phyloP scores from a whole-genome alignment of 2,113 vertebrate genomes.

The Ailuropoda melanoleuca region DNA sequence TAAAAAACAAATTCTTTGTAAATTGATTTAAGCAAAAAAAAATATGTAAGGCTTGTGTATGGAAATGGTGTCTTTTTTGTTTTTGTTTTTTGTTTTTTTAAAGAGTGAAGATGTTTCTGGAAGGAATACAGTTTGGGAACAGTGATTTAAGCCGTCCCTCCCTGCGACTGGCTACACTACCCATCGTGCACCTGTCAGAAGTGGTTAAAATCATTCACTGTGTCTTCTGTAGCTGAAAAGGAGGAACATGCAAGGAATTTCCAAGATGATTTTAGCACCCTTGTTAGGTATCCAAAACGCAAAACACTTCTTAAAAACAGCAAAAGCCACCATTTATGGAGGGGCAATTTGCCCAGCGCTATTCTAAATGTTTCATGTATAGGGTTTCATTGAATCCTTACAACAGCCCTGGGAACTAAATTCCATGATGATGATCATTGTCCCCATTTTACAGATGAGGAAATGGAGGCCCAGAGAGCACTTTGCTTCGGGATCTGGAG shows the following conservation, averaged over 20 bases:
- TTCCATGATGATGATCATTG: background rate
- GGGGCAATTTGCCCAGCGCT: background rate
- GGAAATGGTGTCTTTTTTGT: no score
- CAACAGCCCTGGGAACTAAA: background rate
- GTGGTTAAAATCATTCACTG: background rate
- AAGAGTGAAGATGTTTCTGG: background rate
- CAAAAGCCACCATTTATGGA: background rate
- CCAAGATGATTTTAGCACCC: background rate
- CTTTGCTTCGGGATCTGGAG: background rate
- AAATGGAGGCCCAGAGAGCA: background rate
- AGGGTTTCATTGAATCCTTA: background rate
- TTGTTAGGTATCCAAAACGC: background rate
- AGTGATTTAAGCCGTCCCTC: background rate
- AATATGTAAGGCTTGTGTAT: background rate
- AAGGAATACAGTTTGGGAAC: background rate
- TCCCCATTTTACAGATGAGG: background rate
- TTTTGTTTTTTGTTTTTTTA: background rate
- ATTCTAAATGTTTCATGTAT: background rate
- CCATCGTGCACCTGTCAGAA: background rate
- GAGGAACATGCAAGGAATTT: background rate
- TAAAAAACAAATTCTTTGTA: background rate
- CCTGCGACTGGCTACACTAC: rapidly evolving
- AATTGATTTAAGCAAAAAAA: conserved; percentile 29
- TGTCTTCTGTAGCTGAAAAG: background rate
- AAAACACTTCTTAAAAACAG: background rate